Evolutionary conservation across 2,113 vertebrate genomes (phyloP), one percentile per base, ranked within the genome.

Genomic region (Dasyprocta punctata): DNA sequence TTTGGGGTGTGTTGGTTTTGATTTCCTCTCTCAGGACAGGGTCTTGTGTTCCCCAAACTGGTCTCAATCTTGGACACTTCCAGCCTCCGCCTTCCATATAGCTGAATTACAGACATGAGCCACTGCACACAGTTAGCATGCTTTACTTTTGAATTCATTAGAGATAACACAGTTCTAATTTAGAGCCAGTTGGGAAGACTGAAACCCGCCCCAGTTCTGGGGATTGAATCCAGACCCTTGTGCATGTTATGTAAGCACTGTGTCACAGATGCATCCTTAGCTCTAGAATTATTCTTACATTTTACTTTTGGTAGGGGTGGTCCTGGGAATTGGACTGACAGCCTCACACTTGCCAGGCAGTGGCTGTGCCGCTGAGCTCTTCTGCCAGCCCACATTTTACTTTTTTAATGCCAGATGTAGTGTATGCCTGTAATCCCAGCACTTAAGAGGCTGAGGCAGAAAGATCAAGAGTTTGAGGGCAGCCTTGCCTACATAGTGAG

Each of bases 81-180:
- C 28, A 17, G 81, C 38, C 84, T 47, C 73, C 14, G 12, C 10
- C 44, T 65, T 47, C 71, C 54, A 47, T 14, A 5, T 30, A 24
- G 67, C 56, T 75, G 33, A 33, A 7, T 52, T 58, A 47, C 26
- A 84, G 89, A 22, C 36, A 56, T 30, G 8, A 36, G 17, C 52
- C 58, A 6, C 63, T 44, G n/a, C 17, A 14, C 24, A 11, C 47
- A 16, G 38, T 10, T 58, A 58, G 33, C 41, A 20, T 84, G 20
- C 11, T 83, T 95, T 63, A 36, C 69, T 96, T 84, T 95, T 61
- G 56, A 92, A 93, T 63, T 85, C 38, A 8, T 63, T 36, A 41
- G 85, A 24, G 24, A n/a, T 75, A 8, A 47, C 4, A 54, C 61
- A 36, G 56, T 78, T 90, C 24, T 54, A 33, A 28, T 82, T 90